phyloP scores from a whole-genome alignment of 2,888 invertebrate species.

The Therioaphis trifolii region DNA sequence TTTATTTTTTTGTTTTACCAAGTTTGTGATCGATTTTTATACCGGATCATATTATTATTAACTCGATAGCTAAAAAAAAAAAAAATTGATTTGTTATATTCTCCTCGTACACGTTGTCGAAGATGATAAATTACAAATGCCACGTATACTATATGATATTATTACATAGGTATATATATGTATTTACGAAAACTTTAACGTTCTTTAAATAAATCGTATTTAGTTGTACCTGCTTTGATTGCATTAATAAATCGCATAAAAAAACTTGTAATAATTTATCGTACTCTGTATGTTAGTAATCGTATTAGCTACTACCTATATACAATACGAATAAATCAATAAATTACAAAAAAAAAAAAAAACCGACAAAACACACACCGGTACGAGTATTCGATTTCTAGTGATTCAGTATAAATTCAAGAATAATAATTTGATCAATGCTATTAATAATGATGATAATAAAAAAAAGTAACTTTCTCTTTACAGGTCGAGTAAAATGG shows the following conservation, averaged over 20 bases:
- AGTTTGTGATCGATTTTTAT: constrained; percentile 1
- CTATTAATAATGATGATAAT: background rate
- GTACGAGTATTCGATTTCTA: constrained; percentile 1
- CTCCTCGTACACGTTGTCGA: background rate
- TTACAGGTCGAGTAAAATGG: constrained; percentile 22
- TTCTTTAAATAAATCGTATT: constrained; percentile 9
- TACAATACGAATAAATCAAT: constrained; percentile 33
- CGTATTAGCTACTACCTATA: too few relatives aligned
- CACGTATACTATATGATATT: background rate
- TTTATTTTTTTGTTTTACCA: too few relatives aligned
- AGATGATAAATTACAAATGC: background rate
- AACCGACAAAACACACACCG: background rate
- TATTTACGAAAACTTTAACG: background rate
- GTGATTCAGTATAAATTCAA: background rate
- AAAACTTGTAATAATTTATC: background rate
- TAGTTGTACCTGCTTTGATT: background rate
- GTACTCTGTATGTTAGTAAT: background rate
- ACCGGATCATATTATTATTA: too few relatives aligned
- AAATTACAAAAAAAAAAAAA: background rate
- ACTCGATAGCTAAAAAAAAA: too few relatives aligned
- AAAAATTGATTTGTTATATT: background rate
- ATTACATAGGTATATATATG: background rate
- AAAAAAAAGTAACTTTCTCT: too few relatives aligned
- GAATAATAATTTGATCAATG: constrained; percentile 20
- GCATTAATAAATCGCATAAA: constrained; percentile 35